Conservation (phyloP, 2,888 invertebrate genomes). For the Tetanocera ferruginea region DNA sequence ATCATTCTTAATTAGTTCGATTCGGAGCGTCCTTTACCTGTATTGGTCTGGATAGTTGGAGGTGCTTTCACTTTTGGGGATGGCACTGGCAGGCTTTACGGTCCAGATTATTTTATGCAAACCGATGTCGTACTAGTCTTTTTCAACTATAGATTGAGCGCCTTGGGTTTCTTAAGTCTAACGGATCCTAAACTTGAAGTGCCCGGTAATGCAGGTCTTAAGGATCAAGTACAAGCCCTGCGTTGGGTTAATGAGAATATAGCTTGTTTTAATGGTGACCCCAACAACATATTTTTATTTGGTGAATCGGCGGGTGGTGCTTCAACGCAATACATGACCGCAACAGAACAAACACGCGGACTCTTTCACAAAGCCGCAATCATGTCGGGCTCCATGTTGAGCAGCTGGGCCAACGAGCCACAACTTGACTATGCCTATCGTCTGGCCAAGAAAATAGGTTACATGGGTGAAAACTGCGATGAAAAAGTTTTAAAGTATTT, state of each 20-base stretch:
- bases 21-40: conserved; percentile 57
- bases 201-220: conserved; percentile 72
- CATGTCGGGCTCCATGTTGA: conserved; percentile 63
- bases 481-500: conserved; percentile 64
- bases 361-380: conserved; percentile 66
- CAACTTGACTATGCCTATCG: conserved; percentile 58
- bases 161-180: conserved; percentile 71
- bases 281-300: conserved; percentile 71
- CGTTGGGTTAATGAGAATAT: conserved; percentile 72
- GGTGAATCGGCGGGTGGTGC: conserved; percentile 72
- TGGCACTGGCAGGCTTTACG: conserved; percentile 60
- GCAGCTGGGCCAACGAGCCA: conserved; percentile 59
- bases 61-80: conserved; percentile 70
- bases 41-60: conserved; percentile 71
- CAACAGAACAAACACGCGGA: conserved; percentile 69
- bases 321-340: conserved; percentile 70
- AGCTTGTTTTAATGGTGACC: conserved; percentile 70
- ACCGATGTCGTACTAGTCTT: conserved; percentile 68
- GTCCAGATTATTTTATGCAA: conserved; percentile 70
- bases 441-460: conserved; percentile 63
- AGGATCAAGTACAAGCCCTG: conserved; percentile 72
- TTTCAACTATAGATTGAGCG: conserved; percentile 71
- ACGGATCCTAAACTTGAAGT: conserved; percentile 70
- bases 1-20: too few relatives aligned
- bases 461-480: conserved; percentile 63